Base-by-base conservation (phyloP, 2,797 vertebrate genomes). In the Helostoma temminkii region DNA sequence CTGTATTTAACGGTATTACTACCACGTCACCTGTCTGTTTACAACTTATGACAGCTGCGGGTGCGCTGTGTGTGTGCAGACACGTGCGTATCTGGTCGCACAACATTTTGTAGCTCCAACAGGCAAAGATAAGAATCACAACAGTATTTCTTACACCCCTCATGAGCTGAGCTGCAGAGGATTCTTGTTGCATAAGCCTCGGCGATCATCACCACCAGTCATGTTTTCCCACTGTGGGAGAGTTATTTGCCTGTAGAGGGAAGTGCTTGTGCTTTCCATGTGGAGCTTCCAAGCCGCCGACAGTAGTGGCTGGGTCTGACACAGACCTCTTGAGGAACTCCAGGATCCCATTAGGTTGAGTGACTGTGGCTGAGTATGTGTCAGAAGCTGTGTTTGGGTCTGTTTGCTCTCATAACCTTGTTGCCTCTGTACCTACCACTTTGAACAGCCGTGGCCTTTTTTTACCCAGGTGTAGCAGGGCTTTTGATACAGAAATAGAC, bases 221-320 rank as follows among this genome's bases (percentile, higher is more conserved):
- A 83, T 86, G 79, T 90, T 90, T 91, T 83, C 88, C 85, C n/a
- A 48, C 72, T 50, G 66, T 57, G 73, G 78, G 72, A 75, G 79
- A 82, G 74, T 32, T 70, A 66, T 32, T 80, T 1, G 62, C 59
- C 85, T 47, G 66, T 66, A 57, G 59, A 85, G 61, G 74, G 65
- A 72, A 80, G 67, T 68, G 64, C 85, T 87, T 84, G 83, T 83
- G 82, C 89, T 92, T 90, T 88, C 87, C 84, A 68, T 47, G 61
- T 36, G 62, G 62, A 48, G 66, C 54, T 56, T 87, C 81, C 78
- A 85, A 81, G 74, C 74, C 32, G 57, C 54, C 25, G 30, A 65
- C 77, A 49, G 64, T 14, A 55, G 65, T 9, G 65, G 55, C 49
- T 71, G 50, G 52, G 64, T 48, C 66, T 57, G 69, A 77, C 80